Percentiles rank a stretch among this genome's conserved stretches.
Evolutionary conservation across 2,113 vertebrate genomes (phyloP).

Genomic region (Petrocephalus microphthalmus): DNA sequence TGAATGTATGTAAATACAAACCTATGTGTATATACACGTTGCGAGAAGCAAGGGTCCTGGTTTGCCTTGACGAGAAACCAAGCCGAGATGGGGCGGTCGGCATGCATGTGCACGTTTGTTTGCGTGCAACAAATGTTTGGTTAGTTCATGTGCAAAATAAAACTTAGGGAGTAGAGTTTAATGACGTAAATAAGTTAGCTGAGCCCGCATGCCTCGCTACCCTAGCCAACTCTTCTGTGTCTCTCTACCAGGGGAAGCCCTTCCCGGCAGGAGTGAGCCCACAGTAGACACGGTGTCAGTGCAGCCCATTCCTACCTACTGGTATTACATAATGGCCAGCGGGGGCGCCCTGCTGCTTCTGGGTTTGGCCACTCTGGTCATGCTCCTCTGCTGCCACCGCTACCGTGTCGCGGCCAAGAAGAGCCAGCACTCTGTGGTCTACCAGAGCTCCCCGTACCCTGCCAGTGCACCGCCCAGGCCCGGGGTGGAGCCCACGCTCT

Average conservation of each 20-base stretch:
- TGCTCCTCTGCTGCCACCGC: constrained; percentile 90
- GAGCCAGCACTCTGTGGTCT: constrained; percentile 85
- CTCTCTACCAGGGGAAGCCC: constrained; percentile 92
- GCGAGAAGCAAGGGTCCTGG: constrained; percentile 42
- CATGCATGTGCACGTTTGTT: constrained; percentile 62
- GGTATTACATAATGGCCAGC: constrained; percentile 97
- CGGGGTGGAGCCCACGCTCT: constrained; percentile 83
- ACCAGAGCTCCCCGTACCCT: constrained; percentile 79
- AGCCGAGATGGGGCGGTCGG: constrained; percentile 25
- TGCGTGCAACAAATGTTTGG: constrained; percentile 56
- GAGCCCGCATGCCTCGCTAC: constrained; percentile 79
- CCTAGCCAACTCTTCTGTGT: constrained; percentile 85
- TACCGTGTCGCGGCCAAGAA: constrained; percentile 95
- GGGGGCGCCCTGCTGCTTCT: constrained; percentile 89
- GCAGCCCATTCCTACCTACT: constrained; percentile 90
- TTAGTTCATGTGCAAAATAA: constrained; percentile 41
- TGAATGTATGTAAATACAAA: constrained; percentile 15
- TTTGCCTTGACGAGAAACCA: constrained; percentile 32
- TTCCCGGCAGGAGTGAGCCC: constrained; percentile 88
- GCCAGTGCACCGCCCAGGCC: constrained; percentile 53
- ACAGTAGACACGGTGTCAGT: constrained; percentile 96
- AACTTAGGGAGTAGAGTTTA: constrained; percentile 13
- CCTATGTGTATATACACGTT: not conserved
- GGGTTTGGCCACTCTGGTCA: constrained; percentile 78
- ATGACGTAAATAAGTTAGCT: constrained; percentile 31